Evolutionary conservation across 2,888 invertebrate species (phyloP).

Genomic region (Pantelozetes paolii): DNA sequence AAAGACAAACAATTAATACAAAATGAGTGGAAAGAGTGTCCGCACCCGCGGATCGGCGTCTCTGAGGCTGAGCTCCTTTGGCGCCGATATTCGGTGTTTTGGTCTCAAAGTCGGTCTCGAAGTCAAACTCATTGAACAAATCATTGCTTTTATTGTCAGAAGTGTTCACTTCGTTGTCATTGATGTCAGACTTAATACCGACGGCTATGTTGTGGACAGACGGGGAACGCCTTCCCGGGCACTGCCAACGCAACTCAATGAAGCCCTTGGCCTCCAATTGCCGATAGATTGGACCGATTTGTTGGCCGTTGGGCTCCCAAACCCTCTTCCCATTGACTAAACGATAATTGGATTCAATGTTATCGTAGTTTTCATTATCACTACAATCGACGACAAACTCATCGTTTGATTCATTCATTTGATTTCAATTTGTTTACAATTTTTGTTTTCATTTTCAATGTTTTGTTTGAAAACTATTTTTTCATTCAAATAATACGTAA

Average conservation of each 20-base stretch:
- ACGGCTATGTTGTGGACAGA: slow-evolving; percentile 45
- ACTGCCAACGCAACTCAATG: slow-evolving; percentile 48
- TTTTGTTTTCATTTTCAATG: too few species aligned
- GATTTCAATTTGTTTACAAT: too few species aligned
- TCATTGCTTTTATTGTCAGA: slow-evolving; percentile 41
- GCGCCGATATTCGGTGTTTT: slow-evolving; percentile 38
- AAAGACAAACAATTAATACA: background rate
- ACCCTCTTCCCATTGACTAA: slow-evolving; percentile 25
- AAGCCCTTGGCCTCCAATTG: slow-evolving; percentile 46
- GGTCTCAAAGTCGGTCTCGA: slow-evolving; percentile 46
- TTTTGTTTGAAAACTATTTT: too few species aligned
- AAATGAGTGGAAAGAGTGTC: background rate
- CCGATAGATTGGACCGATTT: slow-evolving; percentile 47
- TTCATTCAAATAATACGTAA: too few species aligned
- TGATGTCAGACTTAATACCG: slow-evolving; percentile 40
- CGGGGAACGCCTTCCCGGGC: slow-evolving; percentile 48
- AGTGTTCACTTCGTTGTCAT: slow-evolving; percentile 34
- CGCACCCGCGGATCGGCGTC: slow-evolving; percentile 4
- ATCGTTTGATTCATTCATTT: slow-evolving; percentile 28
- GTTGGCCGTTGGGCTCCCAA: slow-evolving; percentile 48
- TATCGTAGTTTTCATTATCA: slow-evolving; percentile 42
- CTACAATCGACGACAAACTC: slow-evolving; percentile 37
- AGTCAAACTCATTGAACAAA: slow-evolving; percentile 48
- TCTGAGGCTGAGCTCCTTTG: slow-evolving; percentile 41
- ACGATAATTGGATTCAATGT: slow-evolving; percentile 20